Conservation (phyloP, 1,140 invertebrate genomes). For the Papilio dardanus region DNA sequence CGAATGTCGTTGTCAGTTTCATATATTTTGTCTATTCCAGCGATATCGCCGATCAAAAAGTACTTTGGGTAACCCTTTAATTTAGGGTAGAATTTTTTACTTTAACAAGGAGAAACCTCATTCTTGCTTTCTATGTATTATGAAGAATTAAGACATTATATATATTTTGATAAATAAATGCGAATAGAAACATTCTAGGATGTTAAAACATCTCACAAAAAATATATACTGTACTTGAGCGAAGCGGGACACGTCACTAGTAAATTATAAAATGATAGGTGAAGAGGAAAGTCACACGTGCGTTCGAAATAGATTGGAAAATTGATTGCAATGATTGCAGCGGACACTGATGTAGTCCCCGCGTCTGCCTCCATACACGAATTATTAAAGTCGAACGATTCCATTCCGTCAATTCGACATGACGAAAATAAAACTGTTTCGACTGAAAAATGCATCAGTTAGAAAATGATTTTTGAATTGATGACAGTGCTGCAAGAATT, state of each 20-base stretch:
- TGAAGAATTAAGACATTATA: neutral
- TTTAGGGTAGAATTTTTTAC: no score
- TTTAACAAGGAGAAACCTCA: no score
- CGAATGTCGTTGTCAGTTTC: no score
- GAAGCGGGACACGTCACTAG: neutral
- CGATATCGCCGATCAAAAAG: no score
- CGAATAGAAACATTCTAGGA: no score
- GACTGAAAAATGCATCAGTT: neutral
- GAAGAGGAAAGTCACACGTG: neutral
- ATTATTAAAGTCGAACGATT: neutral
- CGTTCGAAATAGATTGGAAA: conserved; percentile 60
- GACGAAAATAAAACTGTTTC: conserved; percentile 2
- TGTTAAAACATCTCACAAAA: neutral
- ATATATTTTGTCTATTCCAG: no score
- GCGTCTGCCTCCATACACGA: neutral
- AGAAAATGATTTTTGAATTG: neutral
- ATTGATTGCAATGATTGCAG: conserved; percentile 60
- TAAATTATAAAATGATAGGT: neutral
- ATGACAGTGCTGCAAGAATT: neutral
- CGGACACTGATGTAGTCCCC: conserved; percentile 21
- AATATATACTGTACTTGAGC: neutral
- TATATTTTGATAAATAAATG: no score
- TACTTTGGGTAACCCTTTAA: no score
- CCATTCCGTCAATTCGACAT: neutral
- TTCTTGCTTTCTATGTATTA: no score